Base-by-base conservation (phyloP, 2,888 invertebrate genomes). In the Bimastos eiseni region DNA sequence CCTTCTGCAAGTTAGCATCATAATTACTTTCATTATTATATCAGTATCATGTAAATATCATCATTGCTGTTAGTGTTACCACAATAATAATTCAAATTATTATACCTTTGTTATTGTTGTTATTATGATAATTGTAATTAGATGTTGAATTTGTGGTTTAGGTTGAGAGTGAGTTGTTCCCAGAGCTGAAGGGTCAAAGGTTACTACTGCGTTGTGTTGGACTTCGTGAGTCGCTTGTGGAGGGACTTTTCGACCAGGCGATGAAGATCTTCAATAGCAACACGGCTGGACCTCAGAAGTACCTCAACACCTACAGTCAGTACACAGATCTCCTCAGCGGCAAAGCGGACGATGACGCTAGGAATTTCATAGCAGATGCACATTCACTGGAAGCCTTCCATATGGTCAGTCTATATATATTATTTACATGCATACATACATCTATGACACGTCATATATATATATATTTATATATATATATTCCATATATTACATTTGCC, bases 111-210 rank as follows among this genome's bases (percentile, higher is more conserved):
- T 17, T 86, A n/a, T 37, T 88, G 21, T 21, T 41, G 15, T 33
- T 38, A 55, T 49, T 44, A 88, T 33, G 36, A 49, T 89, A 17
- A 55, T 83, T 49, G 37, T 90, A n/a, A 34, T 55, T 49, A 11
- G 1, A 30, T 89, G 41, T 49, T 41, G 36, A 44, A 49, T 30
- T 55, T 30, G 44, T 89, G 24, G 8, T 92, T 5, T 92, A 95
- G 94, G 95, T 95, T 49, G 95, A 95, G 92, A 93, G 94, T 92
- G 94, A 95, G 91, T 92, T 95, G 90, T 95, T 95, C 92, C 95
- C 95, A 37, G 95, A 95, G 89, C 94, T 95, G 94, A 93, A 94
- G 90, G 94, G 94, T 89, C 94, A 94, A 93, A 93, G 94, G 89
- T 92, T 95, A 38, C 91, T 94, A 86, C 92, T 95, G 91, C 92